phyloP scores from a whole-genome alignment of 2,888 invertebrate genomes.

The Spisula solida region DNA sequence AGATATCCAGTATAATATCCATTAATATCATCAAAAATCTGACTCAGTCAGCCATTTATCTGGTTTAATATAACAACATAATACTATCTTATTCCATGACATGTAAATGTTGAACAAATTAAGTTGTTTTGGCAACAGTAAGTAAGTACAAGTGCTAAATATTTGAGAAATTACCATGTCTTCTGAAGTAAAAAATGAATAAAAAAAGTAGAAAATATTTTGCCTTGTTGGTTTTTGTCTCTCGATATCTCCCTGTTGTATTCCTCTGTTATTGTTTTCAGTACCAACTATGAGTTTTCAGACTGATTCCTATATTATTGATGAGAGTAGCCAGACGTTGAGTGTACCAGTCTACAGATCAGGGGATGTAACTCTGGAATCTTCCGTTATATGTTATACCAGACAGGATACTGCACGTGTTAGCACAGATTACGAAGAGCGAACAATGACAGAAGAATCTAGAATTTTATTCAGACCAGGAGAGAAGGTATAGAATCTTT shows the following conservation, averaged over 20 bases:
- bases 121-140: neutral
- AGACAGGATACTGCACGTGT: constrained; percentile 85
- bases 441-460: constrained; percentile 83
- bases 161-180: neutral
- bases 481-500: constrained; percentile 77
- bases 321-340: constrained; percentile 82
- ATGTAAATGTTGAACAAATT: no score
- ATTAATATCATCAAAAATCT: no score
- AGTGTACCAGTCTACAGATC: constrained; percentile 84
- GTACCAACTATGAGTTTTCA: constrained; percentile 86
- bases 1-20: no score
- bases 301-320: constrained; percentile 78
- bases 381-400: constrained; percentile 87
- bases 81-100: no score
- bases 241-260: no score
- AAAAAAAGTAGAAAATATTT: no score
- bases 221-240: no score
- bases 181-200: no score
- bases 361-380: constrained; percentile 84
- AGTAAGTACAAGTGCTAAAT: neutral
- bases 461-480: constrained; percentile 85
- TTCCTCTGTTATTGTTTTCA: constrained; percentile 62
- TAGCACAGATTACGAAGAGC: constrained; percentile 86
- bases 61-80: neutral
- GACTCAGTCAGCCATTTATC: neutral